Percentiles rank a stretch among this genome's conserved stretches.
Evolutionary conservation across 2,113 vertebrate species (phyloP).

Genomic region (Pseudolaguvia tuberculata): DNA sequence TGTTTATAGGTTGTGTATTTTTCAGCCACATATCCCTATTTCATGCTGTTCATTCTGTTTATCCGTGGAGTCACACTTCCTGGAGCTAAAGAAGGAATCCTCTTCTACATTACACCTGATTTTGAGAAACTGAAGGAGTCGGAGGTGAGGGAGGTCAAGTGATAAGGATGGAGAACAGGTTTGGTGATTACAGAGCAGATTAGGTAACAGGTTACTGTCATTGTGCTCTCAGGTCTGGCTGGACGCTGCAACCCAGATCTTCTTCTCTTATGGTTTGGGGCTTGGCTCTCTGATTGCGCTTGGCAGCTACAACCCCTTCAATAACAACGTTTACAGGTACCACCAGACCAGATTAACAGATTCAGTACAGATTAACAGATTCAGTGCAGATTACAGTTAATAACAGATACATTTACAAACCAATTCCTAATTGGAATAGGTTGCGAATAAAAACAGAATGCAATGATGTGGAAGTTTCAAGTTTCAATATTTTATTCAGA

Average conservation of each 20-base stretch:
- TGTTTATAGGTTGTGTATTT: conserved; percentile 91
- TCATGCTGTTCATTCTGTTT: conserved; percentile 97
- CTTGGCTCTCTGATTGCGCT: conserved; percentile 94
- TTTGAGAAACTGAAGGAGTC: conserved; percentile 95
- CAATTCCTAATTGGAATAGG: no score
- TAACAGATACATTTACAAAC: background rate
- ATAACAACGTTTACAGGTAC: conserved; percentile 98
- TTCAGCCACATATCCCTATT: conserved; percentile 95
- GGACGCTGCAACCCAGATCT: conserved; percentile 98
- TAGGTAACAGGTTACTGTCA: background rate
- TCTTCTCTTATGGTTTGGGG: conserved; percentile 96
- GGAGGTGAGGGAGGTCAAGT: conserved; percentile 76
- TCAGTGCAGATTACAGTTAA: background rate
- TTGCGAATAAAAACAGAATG: no score
- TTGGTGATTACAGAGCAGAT: background rate
- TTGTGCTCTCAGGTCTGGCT: conserved; percentile 84
- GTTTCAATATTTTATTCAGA: no score
- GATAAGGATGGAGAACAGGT: background rate
- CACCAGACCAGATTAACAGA: background rate
- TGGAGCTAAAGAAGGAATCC: conserved; percentile 88
- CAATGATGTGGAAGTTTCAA: no score
- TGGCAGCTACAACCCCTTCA: conserved; percentile 96
- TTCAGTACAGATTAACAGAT: background rate
- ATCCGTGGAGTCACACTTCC: conserved; percentile 95
- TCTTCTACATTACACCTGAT: conserved; percentile 95